Conservation (phyloP, 2,113 vertebrate genomes). For the Picathartes gymnocephalus region DNA sequence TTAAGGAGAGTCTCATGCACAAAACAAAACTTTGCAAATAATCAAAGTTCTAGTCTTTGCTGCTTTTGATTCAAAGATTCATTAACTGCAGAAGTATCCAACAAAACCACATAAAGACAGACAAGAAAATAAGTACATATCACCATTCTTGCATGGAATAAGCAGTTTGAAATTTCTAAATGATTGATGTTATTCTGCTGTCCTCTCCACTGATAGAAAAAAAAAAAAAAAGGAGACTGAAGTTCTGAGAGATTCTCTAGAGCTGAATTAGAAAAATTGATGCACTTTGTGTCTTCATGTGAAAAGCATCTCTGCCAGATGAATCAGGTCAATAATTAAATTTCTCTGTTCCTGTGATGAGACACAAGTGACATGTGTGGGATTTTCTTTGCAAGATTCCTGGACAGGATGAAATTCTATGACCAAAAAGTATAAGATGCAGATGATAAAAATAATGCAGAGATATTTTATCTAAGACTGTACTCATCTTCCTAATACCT, state of each 20-base stretch:
- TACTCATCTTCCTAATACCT: neutral
- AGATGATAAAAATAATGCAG: neutral
- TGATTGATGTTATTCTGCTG: neutral
- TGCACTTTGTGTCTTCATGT: neutral
- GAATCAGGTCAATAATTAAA: neutral
- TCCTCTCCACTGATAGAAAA: neutral
- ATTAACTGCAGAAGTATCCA: neutral
- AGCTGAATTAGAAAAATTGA: neutral
- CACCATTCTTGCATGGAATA: neutral
- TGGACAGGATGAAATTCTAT: neutral
- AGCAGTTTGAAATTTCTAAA: neutral
- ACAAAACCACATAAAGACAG: neutral
- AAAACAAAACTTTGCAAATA: neutral
- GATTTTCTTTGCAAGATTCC: neutral
- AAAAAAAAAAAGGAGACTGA: neutral
- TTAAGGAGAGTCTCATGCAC: neutral
- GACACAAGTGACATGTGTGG: neutral
- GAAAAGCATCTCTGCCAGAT: neutral
- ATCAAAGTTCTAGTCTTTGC: neutral
- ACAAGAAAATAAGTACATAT: neutral
- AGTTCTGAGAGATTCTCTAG: neutral
- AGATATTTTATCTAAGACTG: neutral
- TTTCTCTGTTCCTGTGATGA: neutral
- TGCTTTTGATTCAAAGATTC: neutral
- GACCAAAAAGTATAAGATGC: neutral